Percentiles rank a stretch among this genome's conserved stretches.
Conservation (phyloP, 2,888 invertebrate genomes). For the Celastrina argiolus region DNA sequence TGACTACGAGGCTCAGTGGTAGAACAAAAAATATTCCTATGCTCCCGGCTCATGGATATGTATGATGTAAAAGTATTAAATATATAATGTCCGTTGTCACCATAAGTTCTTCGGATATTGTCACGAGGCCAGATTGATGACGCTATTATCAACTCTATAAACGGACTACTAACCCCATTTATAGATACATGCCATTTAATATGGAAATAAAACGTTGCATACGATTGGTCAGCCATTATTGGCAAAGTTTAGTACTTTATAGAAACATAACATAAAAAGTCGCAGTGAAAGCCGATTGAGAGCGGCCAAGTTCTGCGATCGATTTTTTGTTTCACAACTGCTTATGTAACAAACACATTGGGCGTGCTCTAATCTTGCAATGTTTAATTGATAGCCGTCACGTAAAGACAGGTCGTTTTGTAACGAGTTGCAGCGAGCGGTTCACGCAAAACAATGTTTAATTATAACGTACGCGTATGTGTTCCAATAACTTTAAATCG, state of each 20-base stretch:
- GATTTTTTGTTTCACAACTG: constrained; percentile 49
- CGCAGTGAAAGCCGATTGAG: constrained; percentile 47
- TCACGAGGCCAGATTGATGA: too few relatives aligned
- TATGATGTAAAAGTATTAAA: too few relatives aligned
- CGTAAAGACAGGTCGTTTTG: constrained; percentile 26
- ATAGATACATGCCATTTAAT: too few relatives aligned
- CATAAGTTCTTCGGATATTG: too few relatives aligned
- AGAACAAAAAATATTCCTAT: too few relatives aligned
- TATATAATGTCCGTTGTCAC: too few relatives aligned
- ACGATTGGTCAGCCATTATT: too few relatives aligned
- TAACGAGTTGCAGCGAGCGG: constrained; percentile 29
- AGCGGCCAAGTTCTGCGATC: constrained; percentile 36
- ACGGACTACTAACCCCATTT: too few relatives aligned
- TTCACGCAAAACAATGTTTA: constrained; percentile 26
- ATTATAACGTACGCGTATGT: not conserved
- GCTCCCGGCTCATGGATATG: too few relatives aligned
- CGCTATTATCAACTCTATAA: too few relatives aligned
- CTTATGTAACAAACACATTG: constrained; percentile 45
- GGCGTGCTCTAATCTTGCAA: constrained; percentile 40
- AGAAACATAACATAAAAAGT: constrained; percentile 21
- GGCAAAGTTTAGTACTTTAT: not conserved
- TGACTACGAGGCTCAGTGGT: too few relatives aligned
- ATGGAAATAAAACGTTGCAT: too few relatives aligned
- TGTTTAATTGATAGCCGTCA: constrained; percentile 35
- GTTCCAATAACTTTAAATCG: not conserved